Evolutionary conservation across 2,888 invertebrate species (phyloP), one percentile per base, ranked within the genome.

Genomic region (Baronia brevicornis): DNA sequence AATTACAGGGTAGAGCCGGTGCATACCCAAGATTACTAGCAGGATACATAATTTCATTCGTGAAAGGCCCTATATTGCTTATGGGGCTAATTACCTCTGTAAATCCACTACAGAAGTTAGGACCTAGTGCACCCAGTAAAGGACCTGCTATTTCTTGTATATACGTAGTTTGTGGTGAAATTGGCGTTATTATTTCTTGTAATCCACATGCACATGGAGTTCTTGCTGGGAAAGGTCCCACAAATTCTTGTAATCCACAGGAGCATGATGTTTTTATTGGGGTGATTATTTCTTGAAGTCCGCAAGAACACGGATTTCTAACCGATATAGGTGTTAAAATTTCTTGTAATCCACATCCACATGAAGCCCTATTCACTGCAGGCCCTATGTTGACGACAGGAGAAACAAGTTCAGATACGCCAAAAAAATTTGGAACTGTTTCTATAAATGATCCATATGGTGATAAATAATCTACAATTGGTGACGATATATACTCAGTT

Each of bases 391-490:
- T 36, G 5, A 18, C 4, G 5, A 27, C 8, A 11, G 25, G 20
- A 10, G 32, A 10, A 3, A 32, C 9, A 3, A 26, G 14, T 10
- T 32, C 32, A 3, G 32, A 14, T 9, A 20, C 14, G 3, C 20
- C 15, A n/a, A 14, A 32, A 12, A 15, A 14, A 26, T 13, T 26
- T 1, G 32, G 32, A 9, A 21, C n/a, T 4, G 23, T 7, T 17
- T 36, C 36, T n/a, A 36, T 8, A 7, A 23, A 34, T 18, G 22
- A 12, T 8, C 14, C 13, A 3, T 18, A 19, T 1, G 36, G 31
- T 9, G 19, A 10, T 12, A 45, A n/a, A 6, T 41, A 27, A 27
- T 47, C 47, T 3, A 45, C 11, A n/a, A 43, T 19, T n/a, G 44
- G 39, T 5, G 40, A 28, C 7, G 28, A 11, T 5, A 48, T 13